These are phyloP conservation scores for Daboia siamensis DNA, from an alignment of 2,113 vertebrate genomes.

Conservation along the genomic window DNA sequence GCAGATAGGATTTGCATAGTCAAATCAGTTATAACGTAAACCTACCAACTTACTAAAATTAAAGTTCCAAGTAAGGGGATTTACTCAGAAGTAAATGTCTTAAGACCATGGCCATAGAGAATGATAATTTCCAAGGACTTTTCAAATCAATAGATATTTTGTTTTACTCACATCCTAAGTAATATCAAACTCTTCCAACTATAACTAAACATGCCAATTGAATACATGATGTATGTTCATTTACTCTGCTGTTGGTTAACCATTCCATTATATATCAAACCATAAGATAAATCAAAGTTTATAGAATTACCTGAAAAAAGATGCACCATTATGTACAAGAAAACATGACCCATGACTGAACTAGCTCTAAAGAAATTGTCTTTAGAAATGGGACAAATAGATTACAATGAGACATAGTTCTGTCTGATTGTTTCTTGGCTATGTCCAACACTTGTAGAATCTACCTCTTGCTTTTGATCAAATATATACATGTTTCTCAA, in stretches of 20 bases:
- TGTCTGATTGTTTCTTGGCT: background rate
- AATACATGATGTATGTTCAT: background rate
- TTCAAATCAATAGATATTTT: background rate
- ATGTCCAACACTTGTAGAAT: background rate
- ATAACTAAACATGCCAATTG: background rate
- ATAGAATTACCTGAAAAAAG: background rate
- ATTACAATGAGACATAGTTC: background rate
- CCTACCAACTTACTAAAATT: background rate
- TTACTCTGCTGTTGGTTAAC: background rate
- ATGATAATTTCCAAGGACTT: background rate
- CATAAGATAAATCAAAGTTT: constrained; percentile 25
- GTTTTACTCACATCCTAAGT: background rate
- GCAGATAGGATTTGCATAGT: background rate
- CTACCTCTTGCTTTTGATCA: background rate
- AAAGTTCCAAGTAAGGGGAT: background rate
- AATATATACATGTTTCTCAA: constrained; percentile 14
- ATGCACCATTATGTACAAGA: background rate
- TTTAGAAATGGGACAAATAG: background rate
- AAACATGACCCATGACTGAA: background rate
- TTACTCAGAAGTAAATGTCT: background rate
- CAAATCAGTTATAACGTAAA: background rate
- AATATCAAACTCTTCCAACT: background rate
- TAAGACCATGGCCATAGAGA: background rate
- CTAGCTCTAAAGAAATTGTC: background rate
- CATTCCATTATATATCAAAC: constrained; percentile 4